Evolutionary conservation across 2,797 vertebrate genomes (phyloP), one percentile per base, ranked within the genome.

Genomic region (Glyptemys insculpta): DNA sequence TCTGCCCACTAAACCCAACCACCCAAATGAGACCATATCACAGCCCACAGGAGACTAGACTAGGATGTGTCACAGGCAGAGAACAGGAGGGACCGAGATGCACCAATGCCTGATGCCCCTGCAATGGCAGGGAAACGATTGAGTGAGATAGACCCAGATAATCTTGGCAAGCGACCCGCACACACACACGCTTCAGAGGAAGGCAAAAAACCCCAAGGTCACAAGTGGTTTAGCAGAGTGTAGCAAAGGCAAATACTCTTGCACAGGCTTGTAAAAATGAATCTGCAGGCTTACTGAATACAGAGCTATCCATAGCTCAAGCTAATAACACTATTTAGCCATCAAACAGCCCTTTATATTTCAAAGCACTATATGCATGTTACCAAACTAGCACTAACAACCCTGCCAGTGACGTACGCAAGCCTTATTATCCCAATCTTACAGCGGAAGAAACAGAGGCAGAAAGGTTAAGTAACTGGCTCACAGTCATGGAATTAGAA

Each of bases 361-460:
- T 82, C 54, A 56, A 59, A 59, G 41, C 81, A 27, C 82, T 37
- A 79, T 53, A 49, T 16, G 74, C 37, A 68, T 79, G 81, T 37
- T 41, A 56, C 79, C 37, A 91, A 78, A 74, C 7, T 52, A 41
- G 3, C 25, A 44, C 72, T 25, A 44, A 44, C 72, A 44, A 27
- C 12, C 37, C 23, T 12, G 59, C 57, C 85, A 62, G 72, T 1
- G 1, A 90, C 85, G 76, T 79, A 57, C 54, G 78, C 15, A 6
- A 91, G 47, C 16, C 37, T 49, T 1, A 56, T 90, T 95, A 87
- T 81, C 50, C 57, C 65, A 49, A 44, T 10, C 0, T 29, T 41
- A 12, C 53, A 84, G 78, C 65, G n/a, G 87, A 81, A 84, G 82
- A 91, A 74, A 82, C 65, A 86, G 41, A 91, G 80, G 86, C 92